Conservation (phyloP, 1,140 invertebrate genomes). For the Marisa cornuarietis region DNA sequence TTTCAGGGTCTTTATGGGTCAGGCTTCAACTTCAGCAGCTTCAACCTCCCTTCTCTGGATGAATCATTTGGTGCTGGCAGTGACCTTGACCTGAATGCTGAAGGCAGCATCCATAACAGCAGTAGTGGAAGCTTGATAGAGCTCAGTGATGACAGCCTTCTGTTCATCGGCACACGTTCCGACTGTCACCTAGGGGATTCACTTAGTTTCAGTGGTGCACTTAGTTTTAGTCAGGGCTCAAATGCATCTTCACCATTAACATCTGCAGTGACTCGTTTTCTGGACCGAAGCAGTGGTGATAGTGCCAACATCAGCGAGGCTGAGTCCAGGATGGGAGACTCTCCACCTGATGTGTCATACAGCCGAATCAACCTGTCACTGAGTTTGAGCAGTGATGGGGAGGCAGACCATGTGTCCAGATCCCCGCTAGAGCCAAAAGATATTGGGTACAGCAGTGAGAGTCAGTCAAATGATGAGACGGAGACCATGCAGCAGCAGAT, state of each 20-base stretch:
- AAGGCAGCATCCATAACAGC: slow-evolving; percentile 17
- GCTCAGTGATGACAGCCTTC: slow-evolving; percentile 42
- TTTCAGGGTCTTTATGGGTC: slow-evolving; percentile 24
- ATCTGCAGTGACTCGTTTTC: slow-evolving; percentile 20
- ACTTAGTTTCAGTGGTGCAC: slow-evolving; percentile 6
- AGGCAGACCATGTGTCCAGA: slow-evolving; percentile 35
- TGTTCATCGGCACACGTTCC: slow-evolving; percentile 33
- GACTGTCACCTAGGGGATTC: slow-evolving; percentile 28
- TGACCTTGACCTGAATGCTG: slow-evolving; percentile 22
- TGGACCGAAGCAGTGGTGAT: slow-evolving; percentile 47
- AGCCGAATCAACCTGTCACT: slow-evolving; percentile 30
- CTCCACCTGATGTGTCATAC: slow-evolving; percentile 12
- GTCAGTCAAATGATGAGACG: slow-evolving; percentile 62
- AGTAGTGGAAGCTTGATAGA: slow-evolving; percentile 31
- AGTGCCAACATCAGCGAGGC: slow-evolving; percentile 50
- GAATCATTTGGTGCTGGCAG: slow-evolving; percentile 26
- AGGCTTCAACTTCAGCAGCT: slow-evolving; percentile 33
- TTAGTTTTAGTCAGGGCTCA: not conserved
- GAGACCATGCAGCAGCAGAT: slow-evolving; percentile 41
- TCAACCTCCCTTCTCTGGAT: slow-evolving; percentile 32
- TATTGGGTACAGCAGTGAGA: slow-evolving; percentile 65
- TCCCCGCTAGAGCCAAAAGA: slow-evolving; percentile 47
- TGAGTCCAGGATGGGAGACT: slow-evolving; percentile 50
- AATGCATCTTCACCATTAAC: not conserved
- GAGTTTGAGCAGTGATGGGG: slow-evolving; percentile 40